Base-by-base conservation (phyloP, 2,888 invertebrate genomes). In the Agrochola lota region DNA sequence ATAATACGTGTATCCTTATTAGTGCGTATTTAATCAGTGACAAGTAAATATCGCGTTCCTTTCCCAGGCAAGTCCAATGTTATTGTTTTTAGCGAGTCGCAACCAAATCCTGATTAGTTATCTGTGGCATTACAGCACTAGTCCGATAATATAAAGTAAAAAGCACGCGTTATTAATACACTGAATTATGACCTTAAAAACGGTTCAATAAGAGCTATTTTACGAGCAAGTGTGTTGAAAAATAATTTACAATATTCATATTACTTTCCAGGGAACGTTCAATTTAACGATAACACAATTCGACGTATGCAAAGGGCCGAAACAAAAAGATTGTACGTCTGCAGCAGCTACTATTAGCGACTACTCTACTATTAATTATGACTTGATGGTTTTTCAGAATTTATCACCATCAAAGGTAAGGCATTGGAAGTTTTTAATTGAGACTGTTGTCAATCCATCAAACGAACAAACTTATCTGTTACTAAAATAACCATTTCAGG, bases 401-500 rank as follows among this genome's bases (percentile, higher is more conserved):
- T 73, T 85, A 1, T 82, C 86, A n/a, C 86, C 91, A 12, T 88
- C 89, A 12, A 91, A 91, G 84, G 91, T 91, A 81, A 87, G 84
- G 71, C 11, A 8, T 17, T 15, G 17, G 20, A 77, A 23, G 8
- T n/a, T 57, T 46, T 67, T 43, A 49, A 26, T 68, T 30, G 12
- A 40, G 11, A 30, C 17, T n/a, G 5, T 15, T 55, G 17, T 4
- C 3, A 43, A 72, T 17, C 4, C 4, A 72, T 26, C 4, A 72
- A 15, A 55, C 11, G 8, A 30, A 46, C 17, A 20, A 57, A 15
- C 12, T 73, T 40, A 23, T n/a, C 5, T 40, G n/a, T 30, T n/a
- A 80, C n/a, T 71, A 71, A 71, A 49, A 46, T 59, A 8, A 75
- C 20, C 2, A 59, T 79, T 89, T 72, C 84, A 96, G 96, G 94